A percentile compares a stretch with the other conserved stretches of the same genome.
Evolutionary conservation across 2,113 vertebrate genomes (phyloP).

Genomic region (Ifrita kowaldi): DNA sequence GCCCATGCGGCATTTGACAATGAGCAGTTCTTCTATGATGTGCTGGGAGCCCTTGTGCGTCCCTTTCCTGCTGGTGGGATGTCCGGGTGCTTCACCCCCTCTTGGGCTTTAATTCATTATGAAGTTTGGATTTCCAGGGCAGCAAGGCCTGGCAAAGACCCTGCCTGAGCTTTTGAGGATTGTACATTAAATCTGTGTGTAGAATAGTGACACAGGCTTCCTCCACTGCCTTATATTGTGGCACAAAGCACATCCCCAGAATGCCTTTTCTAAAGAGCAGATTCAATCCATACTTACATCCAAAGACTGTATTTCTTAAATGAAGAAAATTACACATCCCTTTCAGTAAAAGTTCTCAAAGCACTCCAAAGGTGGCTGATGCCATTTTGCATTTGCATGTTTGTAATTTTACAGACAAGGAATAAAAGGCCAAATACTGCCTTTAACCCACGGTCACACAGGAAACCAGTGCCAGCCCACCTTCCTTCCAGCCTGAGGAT

Average conservation of each 20-base stretch:
- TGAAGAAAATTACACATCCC: not conserved
- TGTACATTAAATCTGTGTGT: not conserved
- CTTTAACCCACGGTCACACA: not conserved
- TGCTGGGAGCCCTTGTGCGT: not conserved
- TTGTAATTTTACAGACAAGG: not conserved
- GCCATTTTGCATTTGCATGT: not conserved
- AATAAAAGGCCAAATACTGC: not conserved
- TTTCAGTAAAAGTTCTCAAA: not conserved
- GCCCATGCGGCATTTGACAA: not conserved
- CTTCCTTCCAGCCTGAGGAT: not conserved
- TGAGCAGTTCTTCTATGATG: not conserved
- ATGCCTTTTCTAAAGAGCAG: not conserved
- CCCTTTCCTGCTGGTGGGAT: not conserved
- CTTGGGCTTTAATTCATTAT: not conserved
- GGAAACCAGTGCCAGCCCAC: not conserved
- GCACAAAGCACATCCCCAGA: not conserved
- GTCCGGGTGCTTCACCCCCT: too few species aligned
- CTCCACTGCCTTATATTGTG: not conserved
- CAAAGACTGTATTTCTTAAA: not conserved
- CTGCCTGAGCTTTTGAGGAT: not conserved
- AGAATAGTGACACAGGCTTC: not conserved
- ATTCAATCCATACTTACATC: not conserved
- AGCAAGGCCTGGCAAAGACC: not conserved
- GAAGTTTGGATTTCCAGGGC: not conserved
- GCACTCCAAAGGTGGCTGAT: not conserved